Base-by-base conservation (phyloP, 2,113 vertebrate genomes). In the Ammodytes dubius region DNA sequence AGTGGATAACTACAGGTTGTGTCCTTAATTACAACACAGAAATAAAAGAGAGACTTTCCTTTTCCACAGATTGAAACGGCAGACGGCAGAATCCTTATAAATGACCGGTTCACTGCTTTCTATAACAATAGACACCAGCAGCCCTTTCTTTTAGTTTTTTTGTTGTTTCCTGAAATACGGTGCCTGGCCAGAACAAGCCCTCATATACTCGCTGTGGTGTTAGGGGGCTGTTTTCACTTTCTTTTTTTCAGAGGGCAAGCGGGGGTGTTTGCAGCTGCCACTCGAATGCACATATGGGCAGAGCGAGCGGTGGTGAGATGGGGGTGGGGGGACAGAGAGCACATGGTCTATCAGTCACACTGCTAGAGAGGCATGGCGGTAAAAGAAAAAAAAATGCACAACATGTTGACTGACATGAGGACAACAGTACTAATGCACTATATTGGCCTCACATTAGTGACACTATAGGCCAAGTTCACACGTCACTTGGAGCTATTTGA, bases 191-290 rank as follows among this genome's bases (percentile, higher is more conserved):
- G 11, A 77, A 72, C 27, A 60, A 58, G 37, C 50, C 66, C 42
- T 77, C 42, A 42, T 47, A 49, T 75, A 82, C 79, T 82, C 7
- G 1, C 59, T 75, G 67, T 39, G 52, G 79, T 77, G 42, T 35
- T 14, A 27, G 46, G 68, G 74, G 70, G 79, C 66, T 85, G 82
- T 73, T 91, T 81, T 84, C 61, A 61, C 77, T 87, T 86, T 89
- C 71, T 78, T 79, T 88, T 68, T 86, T 85, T 85, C 39, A 70
- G 52, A 82, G 70, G 77, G 66, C 81, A 73, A 84, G 88, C 49
- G 74, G 82, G 88, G 87, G 88, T 87, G 83, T 87, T 90, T 93
- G 91, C 93, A 94, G 93, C 94, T 94, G 93, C 91, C 72, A 85
- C 81, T 87, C 61, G 27, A 89, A 81, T 83, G 83, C 86, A 91